Base-by-base conservation (phyloP, 2,888 invertebrate species). In the Cosmia pyralina region DNA sequence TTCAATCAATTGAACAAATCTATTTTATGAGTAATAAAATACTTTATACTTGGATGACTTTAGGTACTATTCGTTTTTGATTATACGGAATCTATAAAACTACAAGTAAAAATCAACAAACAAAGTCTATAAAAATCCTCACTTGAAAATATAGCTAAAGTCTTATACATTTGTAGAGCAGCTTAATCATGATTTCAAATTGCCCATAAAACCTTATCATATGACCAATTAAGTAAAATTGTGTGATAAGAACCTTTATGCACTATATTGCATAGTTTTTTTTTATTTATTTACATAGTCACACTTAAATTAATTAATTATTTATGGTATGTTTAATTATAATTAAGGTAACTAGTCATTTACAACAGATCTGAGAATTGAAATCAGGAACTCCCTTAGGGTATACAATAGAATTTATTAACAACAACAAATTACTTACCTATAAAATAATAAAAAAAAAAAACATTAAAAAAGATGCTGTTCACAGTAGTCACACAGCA, bases 181-280 rank as follows among this genome's bases (percentile, higher is more conserved):
- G 65, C 65, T 74, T 77, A 83, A 82, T 84, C 78, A 77, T 55
- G 67, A 68, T 64, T 73, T 41, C 34, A 72, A 85, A 87, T 77
- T 79, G 81, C 75, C 80, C 77, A 85, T 88, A 75, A 83, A 85
- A 72, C 55, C 64, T 79, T 81, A 81, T 82, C 77, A 69, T 78
- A 70, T 72, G 76, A 78, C 89, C 84, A 88, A 88, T 86, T 85
- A 88, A 72, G 53, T 38, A 70, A 84, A 75, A 79, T 75, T 65
- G 62, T 50, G 63, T 52, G 81, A 82, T 88, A 88, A 83, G 78
- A 71, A 64, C 59, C 48, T 78, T 75, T 77, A 76, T 65, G 59
- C 50, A 28, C 44, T 62, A 67, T 75, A 69, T 81, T 57, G 34
- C 28, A 69, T 10, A 63, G 28, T 48, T 71, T 72, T 13, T 38